Conservation (phyloP, 2,888 invertebrate species). For the Nasonovia ribisnigri region DNA sequence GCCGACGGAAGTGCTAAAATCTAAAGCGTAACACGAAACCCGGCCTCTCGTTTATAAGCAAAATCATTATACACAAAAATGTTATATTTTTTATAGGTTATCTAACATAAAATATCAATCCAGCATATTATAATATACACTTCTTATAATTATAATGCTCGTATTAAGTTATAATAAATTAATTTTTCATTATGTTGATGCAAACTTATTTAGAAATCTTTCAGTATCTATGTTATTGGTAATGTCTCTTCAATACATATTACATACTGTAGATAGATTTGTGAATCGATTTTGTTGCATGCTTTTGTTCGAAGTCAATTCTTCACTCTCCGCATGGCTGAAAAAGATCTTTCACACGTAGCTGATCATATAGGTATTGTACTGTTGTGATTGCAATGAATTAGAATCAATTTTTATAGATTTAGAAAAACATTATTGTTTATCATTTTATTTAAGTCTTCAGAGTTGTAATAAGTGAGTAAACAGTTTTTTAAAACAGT, state of each 20-base stretch:
- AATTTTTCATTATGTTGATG: neutral
- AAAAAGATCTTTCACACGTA: neutral
- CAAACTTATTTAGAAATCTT: neutral
- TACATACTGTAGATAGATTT: constrained; percentile 8
- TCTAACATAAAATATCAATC: neutral
- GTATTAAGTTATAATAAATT: neutral
- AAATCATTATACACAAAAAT: no score
- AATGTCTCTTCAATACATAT: constrained; percentile 22
- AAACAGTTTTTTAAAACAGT: constrained; percentile 7
- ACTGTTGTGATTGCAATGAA: constrained; percentile 21
- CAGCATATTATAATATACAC: neutral
- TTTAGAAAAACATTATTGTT: neutral
- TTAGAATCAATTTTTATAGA: neutral
- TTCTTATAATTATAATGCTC: neutral
- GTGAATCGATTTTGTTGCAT: constrained; percentile 14
- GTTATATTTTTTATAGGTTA: no score
- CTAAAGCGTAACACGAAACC: no score
- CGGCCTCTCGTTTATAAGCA: no score
- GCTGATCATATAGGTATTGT: neutral
- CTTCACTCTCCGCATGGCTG: neutral
- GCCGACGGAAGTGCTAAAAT: no score
- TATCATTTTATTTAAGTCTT: neutral
- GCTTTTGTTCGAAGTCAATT: constrained; percentile 19
- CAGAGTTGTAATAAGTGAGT: constrained; percentile 10
- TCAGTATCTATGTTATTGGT: neutral